Percentiles rank a stretch among this genome's conserved stretches.
Conservation (phyloP, 23 tunicate species). For the Ciona savignyi region DNA sequence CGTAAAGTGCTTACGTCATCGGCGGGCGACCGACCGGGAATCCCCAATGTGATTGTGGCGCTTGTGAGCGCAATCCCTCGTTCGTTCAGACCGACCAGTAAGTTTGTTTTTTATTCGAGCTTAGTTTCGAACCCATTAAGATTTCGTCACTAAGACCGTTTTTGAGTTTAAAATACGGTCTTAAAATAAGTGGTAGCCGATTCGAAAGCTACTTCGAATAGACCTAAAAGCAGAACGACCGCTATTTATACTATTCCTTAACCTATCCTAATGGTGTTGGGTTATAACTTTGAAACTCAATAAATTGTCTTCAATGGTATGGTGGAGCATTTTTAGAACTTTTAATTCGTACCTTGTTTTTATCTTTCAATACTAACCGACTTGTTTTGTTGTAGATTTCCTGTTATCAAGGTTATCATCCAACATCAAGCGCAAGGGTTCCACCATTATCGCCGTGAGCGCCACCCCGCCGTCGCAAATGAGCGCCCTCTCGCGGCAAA, state of each 20-base stretch:
- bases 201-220: too few species aligned
- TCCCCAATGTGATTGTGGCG: slow-evolving; percentile 58
- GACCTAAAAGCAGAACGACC: too few species aligned
- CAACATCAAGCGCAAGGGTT: slow-evolving; percentile 4
- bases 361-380: too few species aligned
- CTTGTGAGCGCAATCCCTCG: slow-evolving; percentile 44
- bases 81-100: slow-evolving; percentile 43
- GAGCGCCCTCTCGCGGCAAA: slow-evolving; percentile 5
- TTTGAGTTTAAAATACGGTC: too few species aligned
- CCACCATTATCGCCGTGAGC: slow-evolving; percentile 22
- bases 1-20: slow-evolving; percentile 23
- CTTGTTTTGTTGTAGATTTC: slow-evolving; percentile 9
- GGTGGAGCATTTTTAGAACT: too few species aligned
- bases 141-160: too few species aligned
- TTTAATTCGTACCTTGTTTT: too few species aligned
- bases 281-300: not conserved
- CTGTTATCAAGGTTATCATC: slow-evolving; percentile 16
- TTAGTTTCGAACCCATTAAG: too few species aligned
- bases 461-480: slow-evolving; percentile 19
- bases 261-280: too few species aligned
- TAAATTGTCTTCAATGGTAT: not conserved
- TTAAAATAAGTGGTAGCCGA: too few species aligned
- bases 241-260: too few species aligned
- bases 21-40: slow-evolving; percentile 46
- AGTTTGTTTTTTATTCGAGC: too few species aligned